These are phyloP conservation scores for Blera fallax DNA, from an alignment of 2,888 invertebrate species.

Conservation along the genomic window DNA sequence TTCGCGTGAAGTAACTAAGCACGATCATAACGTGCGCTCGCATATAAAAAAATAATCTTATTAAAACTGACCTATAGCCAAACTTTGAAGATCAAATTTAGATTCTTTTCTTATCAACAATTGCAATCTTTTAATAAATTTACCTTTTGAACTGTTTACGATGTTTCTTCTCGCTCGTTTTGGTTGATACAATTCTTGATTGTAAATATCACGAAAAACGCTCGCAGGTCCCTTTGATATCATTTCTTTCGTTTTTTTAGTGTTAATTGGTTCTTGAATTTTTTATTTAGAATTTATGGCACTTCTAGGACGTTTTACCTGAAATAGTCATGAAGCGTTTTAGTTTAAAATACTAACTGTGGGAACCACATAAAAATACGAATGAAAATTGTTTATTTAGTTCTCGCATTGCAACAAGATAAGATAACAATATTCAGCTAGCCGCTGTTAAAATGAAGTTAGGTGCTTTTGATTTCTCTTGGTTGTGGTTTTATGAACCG, in stretches of 20 bases:
- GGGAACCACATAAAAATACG: neutral
- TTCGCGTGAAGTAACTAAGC: too few relatives aligned
- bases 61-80: too few relatives aligned
- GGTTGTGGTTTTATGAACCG: neutral
- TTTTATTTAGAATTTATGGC: neutral
- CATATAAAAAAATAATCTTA: too few relatives aligned
- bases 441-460: neutral
- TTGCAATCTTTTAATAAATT: constrained; percentile 18
- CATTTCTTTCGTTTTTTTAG: constrained; percentile 16
- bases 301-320: neutral
- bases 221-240: constrained; percentile 74
- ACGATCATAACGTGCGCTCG: too few relatives aligned
- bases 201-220: constrained; percentile 82
- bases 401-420: constrained; percentile 2
- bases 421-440: constrained; percentile 8
- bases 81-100: too few relatives aligned
- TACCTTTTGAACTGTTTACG: constrained; percentile 80
- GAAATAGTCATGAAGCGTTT: neutral
- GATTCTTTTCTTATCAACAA: neutral
- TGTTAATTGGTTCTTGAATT: neutral
- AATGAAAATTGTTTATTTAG: constrained; percentile 1
- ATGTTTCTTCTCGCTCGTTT: constrained; percentile 77
- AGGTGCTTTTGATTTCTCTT: neutral
- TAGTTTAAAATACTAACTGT: neutral
- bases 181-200: constrained; percentile 82